A percentile compares a stretch with the other conserved stretches of the same genome.
Evolutionary conservation across 2,888 invertebrate species (phyloP).

Genomic region (Brachyptera putata): DNA sequence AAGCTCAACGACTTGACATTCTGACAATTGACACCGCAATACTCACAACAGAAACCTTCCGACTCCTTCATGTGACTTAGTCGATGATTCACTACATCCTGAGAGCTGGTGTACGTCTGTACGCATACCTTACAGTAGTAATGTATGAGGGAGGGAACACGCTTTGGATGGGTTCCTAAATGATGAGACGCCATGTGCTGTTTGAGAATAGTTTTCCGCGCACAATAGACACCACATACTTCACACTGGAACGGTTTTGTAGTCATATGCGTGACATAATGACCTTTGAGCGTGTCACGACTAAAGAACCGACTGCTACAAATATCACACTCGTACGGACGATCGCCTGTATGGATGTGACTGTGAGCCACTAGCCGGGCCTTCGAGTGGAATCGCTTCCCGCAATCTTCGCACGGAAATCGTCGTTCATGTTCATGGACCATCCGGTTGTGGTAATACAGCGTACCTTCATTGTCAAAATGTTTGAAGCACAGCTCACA

Average conservation of each 20-base stretch:
- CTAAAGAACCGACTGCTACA: slow-evolving; percentile 25
- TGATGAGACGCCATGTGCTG: slow-evolving; percentile 29
- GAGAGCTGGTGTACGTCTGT: slow-evolving; percentile 30
- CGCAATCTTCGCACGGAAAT: slow-evolving; percentile 26
- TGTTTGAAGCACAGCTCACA: slow-evolving; percentile 28
- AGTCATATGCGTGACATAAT: slow-evolving; percentile 29
- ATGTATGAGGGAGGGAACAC: slow-evolving; percentile 32
- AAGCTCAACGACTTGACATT: slow-evolving; percentile 22
- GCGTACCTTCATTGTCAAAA: slow-evolving; percentile 28
- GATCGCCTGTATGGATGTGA: slow-evolving; percentile 28
- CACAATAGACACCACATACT: slow-evolving; percentile 27
- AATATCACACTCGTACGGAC: slow-evolving; percentile 27
- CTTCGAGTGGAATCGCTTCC: slow-evolving; percentile 23
- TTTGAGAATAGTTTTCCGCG: slow-evolving; percentile 25
- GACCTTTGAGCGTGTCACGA: slow-evolving; percentile 27
- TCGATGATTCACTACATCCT: slow-evolving; percentile 31
- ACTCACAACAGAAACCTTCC: slow-evolving; percentile 29
- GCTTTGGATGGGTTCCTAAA: slow-evolving; percentile 10
- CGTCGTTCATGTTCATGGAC: slow-evolving; percentile 29
- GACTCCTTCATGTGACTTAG: slow-evolving; percentile 27
- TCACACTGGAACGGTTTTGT: slow-evolving; percentile 30
- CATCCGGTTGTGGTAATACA: slow-evolving; percentile 29
- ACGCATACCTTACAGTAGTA: slow-evolving; percentile 31
- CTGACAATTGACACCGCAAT: slow-evolving; percentile 27
- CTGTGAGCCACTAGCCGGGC: slow-evolving; percentile 22